These are phyloP conservation scores for Lithobates pipiens DNA, from an alignment of 2,797 vertebrate species.

Conservation along the genomic window DNA sequence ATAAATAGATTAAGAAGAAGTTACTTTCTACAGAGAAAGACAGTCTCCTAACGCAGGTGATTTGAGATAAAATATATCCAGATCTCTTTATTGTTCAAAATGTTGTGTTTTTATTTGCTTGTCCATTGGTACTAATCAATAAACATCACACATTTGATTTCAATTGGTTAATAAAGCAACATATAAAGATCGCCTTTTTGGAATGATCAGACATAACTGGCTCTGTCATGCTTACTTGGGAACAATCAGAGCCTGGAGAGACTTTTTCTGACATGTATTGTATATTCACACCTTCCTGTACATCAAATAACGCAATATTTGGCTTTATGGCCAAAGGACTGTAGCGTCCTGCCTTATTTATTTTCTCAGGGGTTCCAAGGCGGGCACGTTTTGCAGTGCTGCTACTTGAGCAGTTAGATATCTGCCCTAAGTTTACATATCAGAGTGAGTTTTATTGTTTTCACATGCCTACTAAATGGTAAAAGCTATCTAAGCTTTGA, in stretches of 20 bases:
- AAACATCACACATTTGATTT: not conserved
- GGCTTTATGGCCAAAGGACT: too few relatives aligned
- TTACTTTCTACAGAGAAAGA: constrained; percentile 52
- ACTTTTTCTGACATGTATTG: not conserved
- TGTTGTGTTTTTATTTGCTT: not conserved
- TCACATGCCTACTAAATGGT: not conserved
- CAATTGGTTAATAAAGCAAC: not conserved
- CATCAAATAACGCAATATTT: not conserved
- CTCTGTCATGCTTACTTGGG: not conserved
- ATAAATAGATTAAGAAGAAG: constrained; percentile 46
- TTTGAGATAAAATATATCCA: not conserved
- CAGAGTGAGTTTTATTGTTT: too few relatives aligned
- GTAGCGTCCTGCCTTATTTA: too few relatives aligned
- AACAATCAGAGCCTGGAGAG: not conserved
- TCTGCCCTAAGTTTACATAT: not conserved
- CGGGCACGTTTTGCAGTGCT: too few relatives aligned
- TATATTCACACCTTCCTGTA: not conserved
- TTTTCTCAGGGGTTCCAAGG: not conserved
- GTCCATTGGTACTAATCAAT: not conserved
- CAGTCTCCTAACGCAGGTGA: constrained; percentile 23
- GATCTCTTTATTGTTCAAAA: not conserved
- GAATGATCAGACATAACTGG: not conserved
- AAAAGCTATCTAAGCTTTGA: not conserved
- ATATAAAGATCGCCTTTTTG: not conserved
- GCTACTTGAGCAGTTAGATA: too few relatives aligned